phyloP scores from a whole-genome alignment of 1,140 invertebrate genomes.

The Leptopilina clavipes region DNA sequence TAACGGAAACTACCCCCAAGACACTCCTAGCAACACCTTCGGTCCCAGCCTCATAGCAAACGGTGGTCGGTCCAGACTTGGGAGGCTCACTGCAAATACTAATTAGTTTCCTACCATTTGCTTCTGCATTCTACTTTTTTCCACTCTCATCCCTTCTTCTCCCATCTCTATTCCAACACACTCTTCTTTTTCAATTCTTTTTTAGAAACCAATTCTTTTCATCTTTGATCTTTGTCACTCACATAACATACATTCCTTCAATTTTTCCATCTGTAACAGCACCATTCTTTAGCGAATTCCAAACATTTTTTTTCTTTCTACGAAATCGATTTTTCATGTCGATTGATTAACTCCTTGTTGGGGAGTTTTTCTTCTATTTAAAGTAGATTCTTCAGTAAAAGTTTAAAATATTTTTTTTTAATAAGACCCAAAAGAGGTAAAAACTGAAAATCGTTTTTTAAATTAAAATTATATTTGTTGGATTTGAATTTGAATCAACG shows the following conservation, averaged over 20 bases:
- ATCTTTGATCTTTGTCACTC: background rate
- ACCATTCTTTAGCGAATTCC: background rate
- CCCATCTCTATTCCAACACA: background rate
- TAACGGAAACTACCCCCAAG: slow-evolving; percentile 63
- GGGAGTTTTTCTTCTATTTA: no score
- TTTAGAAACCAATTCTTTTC: background rate
- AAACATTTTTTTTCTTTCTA: no score
- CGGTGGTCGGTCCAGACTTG: background rate
- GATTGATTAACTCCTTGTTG: no score
- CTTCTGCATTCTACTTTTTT: background rate
- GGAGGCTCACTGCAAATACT: slow-evolving; percentile 54
- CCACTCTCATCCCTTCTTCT: background rate
- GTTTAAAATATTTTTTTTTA: no score
- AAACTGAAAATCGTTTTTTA: no score
- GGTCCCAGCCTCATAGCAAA: slow-evolving; percentile 28
- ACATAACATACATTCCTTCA: background rate
- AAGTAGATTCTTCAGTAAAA: no score
- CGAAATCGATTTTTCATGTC: background rate
- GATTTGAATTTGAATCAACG: no score
- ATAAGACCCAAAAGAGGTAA: no score
- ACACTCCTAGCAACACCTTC: slow-evolving; percentile 58
- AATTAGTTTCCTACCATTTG: slow-evolving; percentile 53
- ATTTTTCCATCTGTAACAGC: background rate
- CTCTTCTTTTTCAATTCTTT: background rate
- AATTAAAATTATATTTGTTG: no score